Base-by-base conservation (phyloP, 2,797 vertebrate genomes). In the Alauda arvensis region DNA sequence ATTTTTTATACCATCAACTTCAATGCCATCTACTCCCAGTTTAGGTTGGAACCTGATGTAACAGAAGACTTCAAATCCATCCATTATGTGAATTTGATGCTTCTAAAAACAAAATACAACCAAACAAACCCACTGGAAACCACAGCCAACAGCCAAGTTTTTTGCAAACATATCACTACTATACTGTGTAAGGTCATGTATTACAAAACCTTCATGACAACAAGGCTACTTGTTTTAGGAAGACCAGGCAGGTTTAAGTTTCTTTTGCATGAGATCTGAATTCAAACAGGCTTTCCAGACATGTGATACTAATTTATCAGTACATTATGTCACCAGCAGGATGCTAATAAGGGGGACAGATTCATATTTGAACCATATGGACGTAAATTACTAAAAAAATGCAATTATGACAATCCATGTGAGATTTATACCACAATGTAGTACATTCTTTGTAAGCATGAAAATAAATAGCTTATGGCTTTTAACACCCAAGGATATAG, bases 391-490 rank as follows among this genome's bases (percentile, higher is more conserved):
- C 34, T 40, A 60, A 51, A 82, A 79, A 89, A 89, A 60, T 14
- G 21, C 37, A 72, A 89, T 57, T 40, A 78, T 80, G 48, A 75
- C 55, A 52, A 69, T 34, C 31, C 57, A 62, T 53, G 59, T 52
- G 63, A 82, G 56, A 93, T 80, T 89, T 92, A 82, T 75, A 80
- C 40, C 48, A 83, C 72, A 89, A 39, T 49, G 55, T 69, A 83
- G 62, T 63, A 80, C 57, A 52, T 28, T 74, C 76, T 89, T 68
- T 71, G 43, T 80, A 93, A 92, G 63, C 29, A 91, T 23, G 67
- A 84, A 85, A 94, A 93, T 83, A 93, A 93, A 89, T 93, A 87
- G 68, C 59, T 84, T 84, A 80, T 39, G 28, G 81, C 78, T 94
- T 93, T 94, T 93, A 93, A 91, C 91, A 92, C 75, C 66, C 65